Conservation (phyloP, 2,113 vertebrate genomes). For the Indri indri region DNA sequence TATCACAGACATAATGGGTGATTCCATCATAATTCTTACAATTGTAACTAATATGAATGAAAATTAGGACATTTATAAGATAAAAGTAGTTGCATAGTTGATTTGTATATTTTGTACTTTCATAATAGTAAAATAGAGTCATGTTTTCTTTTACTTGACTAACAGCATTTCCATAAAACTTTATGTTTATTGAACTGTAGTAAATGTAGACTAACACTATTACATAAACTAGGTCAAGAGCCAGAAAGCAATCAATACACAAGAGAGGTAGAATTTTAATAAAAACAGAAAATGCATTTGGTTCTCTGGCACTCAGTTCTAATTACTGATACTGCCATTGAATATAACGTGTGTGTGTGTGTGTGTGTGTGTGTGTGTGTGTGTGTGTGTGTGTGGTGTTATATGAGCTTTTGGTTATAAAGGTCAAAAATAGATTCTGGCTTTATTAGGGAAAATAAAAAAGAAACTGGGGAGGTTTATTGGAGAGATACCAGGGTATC, state of each 20-base stretch:
- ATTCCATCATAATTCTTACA: not conserved
- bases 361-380: not conserved
- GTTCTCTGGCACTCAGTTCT: not conserved
- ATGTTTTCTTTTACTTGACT: not conserved
- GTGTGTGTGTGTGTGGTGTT: not conserved
- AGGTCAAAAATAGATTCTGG: not conserved
- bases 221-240: not conserved
- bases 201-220: not conserved
- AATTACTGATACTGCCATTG: not conserved
- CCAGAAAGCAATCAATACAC: not conserved
- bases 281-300: not conserved
- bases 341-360: not conserved
- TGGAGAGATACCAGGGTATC: not conserved
- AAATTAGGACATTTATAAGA: not conserved
- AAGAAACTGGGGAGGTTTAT: not conserved
- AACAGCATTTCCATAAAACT: conserved; percentile 30
- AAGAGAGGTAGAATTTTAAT: conserved; percentile 37
- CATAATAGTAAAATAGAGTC: not conserved
- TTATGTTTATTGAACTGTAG: conserved; percentile 34
- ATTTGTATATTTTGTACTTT: not conserved
- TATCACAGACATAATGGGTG: not conserved
- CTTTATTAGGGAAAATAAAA: not conserved
- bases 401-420: not conserved
- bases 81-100: not conserved
- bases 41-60: not conserved